phyloP scores from a whole-genome alignment of 2,888 invertebrate species.

The Drosophila kanekoi region DNA sequence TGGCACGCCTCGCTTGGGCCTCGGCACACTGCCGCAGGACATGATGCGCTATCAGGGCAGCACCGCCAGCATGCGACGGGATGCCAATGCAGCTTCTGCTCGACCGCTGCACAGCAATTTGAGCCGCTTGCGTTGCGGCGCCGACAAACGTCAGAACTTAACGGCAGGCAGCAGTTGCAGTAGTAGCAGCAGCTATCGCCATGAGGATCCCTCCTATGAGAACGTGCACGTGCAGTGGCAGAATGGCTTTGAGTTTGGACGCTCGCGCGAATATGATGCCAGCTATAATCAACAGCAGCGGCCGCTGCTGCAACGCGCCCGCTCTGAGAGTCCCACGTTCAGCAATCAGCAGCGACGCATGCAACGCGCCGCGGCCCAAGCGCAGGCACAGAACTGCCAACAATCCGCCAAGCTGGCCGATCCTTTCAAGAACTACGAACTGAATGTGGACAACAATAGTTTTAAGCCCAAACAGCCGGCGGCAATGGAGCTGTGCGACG shows the following conservation, averaged over 20 bases:
- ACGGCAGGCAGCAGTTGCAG: slow-evolving; percentile 4
- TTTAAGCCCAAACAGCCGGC: slow-evolving; percentile 81
- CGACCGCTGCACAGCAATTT: slow-evolving; percentile 83
- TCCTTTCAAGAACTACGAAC: slow-evolving; percentile 84
- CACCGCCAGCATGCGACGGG: slow-evolving; percentile 63
- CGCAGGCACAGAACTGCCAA: slow-evolving; percentile 21
- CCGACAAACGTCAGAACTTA: slow-evolving; percentile 49
- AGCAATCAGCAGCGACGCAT: slow-evolving; percentile 72
- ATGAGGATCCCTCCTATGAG: slow-evolving; percentile 84
- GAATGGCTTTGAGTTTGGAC: slow-evolving; percentile 84
- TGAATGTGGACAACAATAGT: slow-evolving; percentile 83
- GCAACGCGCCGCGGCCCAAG: slow-evolving; percentile 58
- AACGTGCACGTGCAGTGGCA: slow-evolving; percentile 85
- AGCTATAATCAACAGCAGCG: slow-evolving; percentile 62
- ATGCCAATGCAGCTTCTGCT: slow-evolving; percentile 60
- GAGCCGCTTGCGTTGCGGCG: slow-evolving; percentile 77
- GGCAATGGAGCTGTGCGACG: slow-evolving; percentile 48
- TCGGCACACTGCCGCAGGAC: slow-evolving; percentile 79
- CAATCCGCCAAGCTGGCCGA: slow-evolving; percentile 75
- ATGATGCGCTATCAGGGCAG: slow-evolving; percentile 82
- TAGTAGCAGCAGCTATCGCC: slow-evolving; percentile 59
- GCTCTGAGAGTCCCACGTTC: slow-evolving; percentile 84
- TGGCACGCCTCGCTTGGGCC: slow-evolving; percentile 76
- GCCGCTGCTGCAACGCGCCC: slow-evolving; percentile 80
- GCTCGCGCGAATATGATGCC: slow-evolving; percentile 81